Evolutionary conservation across 1,140 invertebrate genomes (phyloP).

Genomic region (Hycleus phaleratus): DNA sequence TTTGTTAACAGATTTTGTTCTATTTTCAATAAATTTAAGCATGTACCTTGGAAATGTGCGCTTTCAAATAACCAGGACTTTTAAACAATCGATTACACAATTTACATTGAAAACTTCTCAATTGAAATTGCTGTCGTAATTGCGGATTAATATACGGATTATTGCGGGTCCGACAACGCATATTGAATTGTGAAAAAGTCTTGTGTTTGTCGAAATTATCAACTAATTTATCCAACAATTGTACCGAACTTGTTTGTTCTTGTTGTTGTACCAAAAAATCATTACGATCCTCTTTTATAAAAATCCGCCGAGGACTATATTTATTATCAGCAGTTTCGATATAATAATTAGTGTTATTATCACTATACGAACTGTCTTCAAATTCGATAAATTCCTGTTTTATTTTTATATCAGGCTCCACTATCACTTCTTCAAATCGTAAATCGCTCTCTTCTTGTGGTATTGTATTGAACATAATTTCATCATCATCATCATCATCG

Average conservation of each 20-base stretch:
- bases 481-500: constrained; percentile 4
- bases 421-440: constrained; percentile 32
- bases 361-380: constrained; percentile 10
- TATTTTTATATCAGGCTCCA: constrained; percentile 36
- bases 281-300: neutral
- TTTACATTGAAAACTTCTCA: constrained; percentile 37
- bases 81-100: constrained; percentile 37
- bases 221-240: constrained; percentile 24
- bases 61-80: constrained; percentile 38
- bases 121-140: constrained; percentile 36
- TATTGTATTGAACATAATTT: neutral
- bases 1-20: too few relatives aligned
- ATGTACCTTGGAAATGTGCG: constrained; percentile 35
- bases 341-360: neutral
- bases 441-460: constrained; percentile 8
- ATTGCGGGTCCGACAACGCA: constrained; percentile 33
- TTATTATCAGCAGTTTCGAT: neutral
- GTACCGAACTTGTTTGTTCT: constrained; percentile 7
- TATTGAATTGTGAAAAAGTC: constrained; percentile 28
- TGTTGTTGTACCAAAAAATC: neutral
- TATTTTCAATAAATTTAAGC: neutral
- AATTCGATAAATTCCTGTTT: constrained; percentile 28
- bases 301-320: neutral
- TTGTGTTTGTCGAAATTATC: constrained; percentile 17
- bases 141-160: constrained; percentile 38